Conservation (phyloP, 92 coral and sea anemone species). For the Umimayanthus chanpuru region DNA sequence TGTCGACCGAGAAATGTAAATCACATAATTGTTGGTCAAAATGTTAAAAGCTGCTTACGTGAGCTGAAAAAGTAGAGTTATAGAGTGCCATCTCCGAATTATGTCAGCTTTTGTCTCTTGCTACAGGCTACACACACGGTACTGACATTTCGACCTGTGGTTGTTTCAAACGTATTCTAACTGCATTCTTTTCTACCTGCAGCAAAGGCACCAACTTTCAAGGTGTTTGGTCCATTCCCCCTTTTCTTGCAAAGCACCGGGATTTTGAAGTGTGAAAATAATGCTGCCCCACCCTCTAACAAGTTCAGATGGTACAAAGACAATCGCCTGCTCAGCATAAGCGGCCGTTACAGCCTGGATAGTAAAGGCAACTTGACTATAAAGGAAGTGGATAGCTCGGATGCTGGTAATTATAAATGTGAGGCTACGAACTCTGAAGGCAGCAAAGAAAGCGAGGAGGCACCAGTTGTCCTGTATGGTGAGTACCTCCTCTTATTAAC, state of each 20-base stretch:
- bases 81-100: too few species aligned
- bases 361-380: conserved; percentile 43
- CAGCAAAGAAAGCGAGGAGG: background rate
- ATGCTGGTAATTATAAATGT: conserved; percentile 69
- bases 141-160: too few species aligned
- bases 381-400: conserved; percentile 29
- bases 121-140: too few species aligned
- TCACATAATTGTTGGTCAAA: too few species aligned
- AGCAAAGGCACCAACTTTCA: conserved; percentile 75
- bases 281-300: conserved; percentile 82
- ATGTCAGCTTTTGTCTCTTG: too few species aligned
- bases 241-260: conserved; percentile 67
- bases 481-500: background rate
- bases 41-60: too few species aligned
- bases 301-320: conserved; percentile 33
- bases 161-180: background rate
- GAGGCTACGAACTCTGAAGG: conserved; percentile 40
- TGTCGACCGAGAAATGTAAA: too few species aligned
- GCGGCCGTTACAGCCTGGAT: conserved; percentile 44
- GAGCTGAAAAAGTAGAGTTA: too few species aligned
- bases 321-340: background rate
- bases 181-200: background rate
- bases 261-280: conserved; percentile 61
- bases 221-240: conserved; percentile 72
- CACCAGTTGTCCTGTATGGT: background rate